Conservation (phyloP, 1,140 invertebrate species). For the Drosophila nigromelanica region DNA sequence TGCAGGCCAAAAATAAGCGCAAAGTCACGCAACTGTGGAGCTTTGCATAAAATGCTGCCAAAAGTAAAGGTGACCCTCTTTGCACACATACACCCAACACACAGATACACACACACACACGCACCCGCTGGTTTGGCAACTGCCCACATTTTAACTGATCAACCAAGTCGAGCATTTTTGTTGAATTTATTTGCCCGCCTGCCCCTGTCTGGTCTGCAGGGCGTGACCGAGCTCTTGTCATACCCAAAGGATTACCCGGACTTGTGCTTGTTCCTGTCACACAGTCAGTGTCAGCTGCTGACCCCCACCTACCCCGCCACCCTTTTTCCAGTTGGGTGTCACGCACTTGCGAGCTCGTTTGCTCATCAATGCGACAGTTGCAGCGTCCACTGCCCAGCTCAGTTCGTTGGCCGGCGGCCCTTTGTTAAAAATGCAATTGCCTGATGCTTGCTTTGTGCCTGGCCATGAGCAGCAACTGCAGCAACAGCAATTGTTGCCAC, state of each 20-base stretch:
- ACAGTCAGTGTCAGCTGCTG: slow-evolving; percentile 37
- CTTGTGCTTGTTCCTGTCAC: slow-evolving; percentile 70
- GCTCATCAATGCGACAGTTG: slow-evolving; percentile 56
- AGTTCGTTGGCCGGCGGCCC: neutral
- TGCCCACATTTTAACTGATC: slow-evolving; percentile 43
- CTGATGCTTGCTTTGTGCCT: slow-evolving; percentile 24
- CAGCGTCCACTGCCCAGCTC: slow-evolving; percentile 10
- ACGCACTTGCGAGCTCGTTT: slow-evolving; percentile 59
- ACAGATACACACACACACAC: slow-evolving; percentile 7
- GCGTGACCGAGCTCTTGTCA: slow-evolving; percentile 44
- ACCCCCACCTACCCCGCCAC: neutral
- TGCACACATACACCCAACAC: slow-evolving; percentile 1
- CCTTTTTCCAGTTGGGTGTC: slow-evolving; percentile 39
- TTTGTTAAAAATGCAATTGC: slow-evolving; percentile 25
- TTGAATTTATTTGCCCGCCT: slow-evolving; percentile 53
- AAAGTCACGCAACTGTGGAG: slow-evolving; percentile 55
- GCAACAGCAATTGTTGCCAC: slow-evolving; percentile 1
- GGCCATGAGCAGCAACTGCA: slow-evolving; percentile 10
- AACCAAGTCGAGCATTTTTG: slow-evolving; percentile 60
- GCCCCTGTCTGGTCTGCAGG: slow-evolving; percentile 13
- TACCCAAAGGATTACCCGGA: slow-evolving; percentile 72
- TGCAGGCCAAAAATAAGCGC: slow-evolving; percentile 41
- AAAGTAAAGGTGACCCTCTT: slow-evolving; percentile 33
- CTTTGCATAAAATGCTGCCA: slow-evolving; percentile 54
- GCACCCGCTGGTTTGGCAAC: neutral